Base-by-base conservation (phyloP, 2,797 vertebrate genomes). In the Poeciliopsis turneri region DNA sequence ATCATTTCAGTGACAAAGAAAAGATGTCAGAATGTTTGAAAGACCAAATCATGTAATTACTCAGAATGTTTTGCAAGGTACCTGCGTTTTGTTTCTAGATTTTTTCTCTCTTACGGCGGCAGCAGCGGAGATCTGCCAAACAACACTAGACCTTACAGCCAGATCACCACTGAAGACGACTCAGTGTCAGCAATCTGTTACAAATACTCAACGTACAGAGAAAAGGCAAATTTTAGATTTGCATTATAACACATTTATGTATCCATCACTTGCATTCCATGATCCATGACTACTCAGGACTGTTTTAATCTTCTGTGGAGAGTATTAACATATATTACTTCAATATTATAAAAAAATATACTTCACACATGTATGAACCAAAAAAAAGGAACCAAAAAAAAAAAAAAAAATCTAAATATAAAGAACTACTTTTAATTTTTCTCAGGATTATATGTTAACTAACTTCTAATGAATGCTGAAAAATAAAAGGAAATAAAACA, bases 1-100 rank as follows among this genome's bases (percentile, higher is more conserved):
- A 92, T 96, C 95, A 91, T 95, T 95, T 95, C 94, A 94, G 96
- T 96, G 97, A 98, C 97, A 97, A 97, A 97, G 96, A 97, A 95
- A 94, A 96, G 96, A 97, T 90, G 90, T 92, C 83, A 93, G 94
- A 92, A 94, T 92, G 92, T 86, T 92, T 82, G 81, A 83, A 92
- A 89, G 93, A 95, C 94, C 94, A 95, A 94, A 94, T 95, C 92
- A 95, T 93, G 93, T 94, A 94, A 94, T 94, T 95, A 87, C 89
- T 84, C 84, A 89, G 92, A 87, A 93, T 80, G 86, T 94, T 92
- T 94, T 92, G 93, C 94, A 94, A 94, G 92, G 92, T 95, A 95
- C 92, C 94, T 93, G 91, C 87, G 91, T 91, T 87, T 92, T 73
- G 85, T 88, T 86, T 88, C 25, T 41, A 33, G 33, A 20, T 23